Evolutionary conservation across 2,888 invertebrate species (phyloP).

Genomic region (Myopa testacea): DNA sequence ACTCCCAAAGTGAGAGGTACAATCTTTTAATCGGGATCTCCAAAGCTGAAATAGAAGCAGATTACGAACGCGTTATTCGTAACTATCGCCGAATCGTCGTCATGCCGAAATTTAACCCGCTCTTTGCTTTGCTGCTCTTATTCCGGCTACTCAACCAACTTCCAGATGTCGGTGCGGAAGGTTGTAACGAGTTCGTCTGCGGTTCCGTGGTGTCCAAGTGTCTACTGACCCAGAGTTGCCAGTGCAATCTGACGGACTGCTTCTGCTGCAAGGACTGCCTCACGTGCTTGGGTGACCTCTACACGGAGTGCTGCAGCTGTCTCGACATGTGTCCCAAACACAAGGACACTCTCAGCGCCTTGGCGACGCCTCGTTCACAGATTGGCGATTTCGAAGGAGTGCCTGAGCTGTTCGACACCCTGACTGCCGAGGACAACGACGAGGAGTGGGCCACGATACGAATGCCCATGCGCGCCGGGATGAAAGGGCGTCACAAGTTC

Average conservation of each 20-base stretch:
- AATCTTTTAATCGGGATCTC: neutral
- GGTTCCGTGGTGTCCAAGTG: constrained; percentile 96
- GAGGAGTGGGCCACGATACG: constrained; percentile 62
- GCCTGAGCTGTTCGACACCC: constrained; percentile 83
- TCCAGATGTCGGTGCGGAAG: constrained; percentile 48
- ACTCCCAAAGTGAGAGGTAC: constrained; percentile 18
- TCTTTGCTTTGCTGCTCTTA: neutral
- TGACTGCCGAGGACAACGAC: constrained; percentile 76
- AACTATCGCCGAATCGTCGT: no score
- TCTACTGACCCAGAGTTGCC: constrained; percentile 93
- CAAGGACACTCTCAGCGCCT: constrained; percentile 67
- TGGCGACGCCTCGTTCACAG: constrained; percentile 77
- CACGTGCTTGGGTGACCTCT: constrained; percentile 87
- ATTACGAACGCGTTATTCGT: no score
- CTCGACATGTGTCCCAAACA: constrained; percentile 79
- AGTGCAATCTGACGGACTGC: constrained; percentile 90
- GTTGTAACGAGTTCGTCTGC: constrained; percentile 71
- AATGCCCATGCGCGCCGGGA: constrained; percentile 55
- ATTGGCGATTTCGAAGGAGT: constrained; percentile 86
- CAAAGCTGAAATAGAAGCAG: no score
- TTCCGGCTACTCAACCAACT: neutral
- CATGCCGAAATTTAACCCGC: neutral
- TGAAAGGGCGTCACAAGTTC: constrained; percentile 48
- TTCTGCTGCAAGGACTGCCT: constrained; percentile 93
- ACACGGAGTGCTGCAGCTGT: constrained; percentile 79